A percentile compares a stretch with the other conserved stretches of the same genome.
Conservation (phyloP, 2,797 vertebrate species). For the Lutjanus argentimaculatus region DNA sequence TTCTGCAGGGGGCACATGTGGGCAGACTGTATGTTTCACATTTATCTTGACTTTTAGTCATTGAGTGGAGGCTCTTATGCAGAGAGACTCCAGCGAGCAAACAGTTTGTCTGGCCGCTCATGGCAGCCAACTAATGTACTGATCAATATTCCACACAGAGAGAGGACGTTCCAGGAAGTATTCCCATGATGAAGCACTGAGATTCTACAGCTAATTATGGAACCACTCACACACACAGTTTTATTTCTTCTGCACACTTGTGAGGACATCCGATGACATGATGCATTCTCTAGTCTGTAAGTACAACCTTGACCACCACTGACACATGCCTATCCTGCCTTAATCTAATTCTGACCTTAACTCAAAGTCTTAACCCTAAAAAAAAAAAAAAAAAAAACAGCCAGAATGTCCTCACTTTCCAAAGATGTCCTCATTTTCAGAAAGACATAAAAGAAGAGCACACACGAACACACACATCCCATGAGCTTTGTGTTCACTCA, state of each 20-base stretch:
- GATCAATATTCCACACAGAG: slow-evolving; percentile 73
- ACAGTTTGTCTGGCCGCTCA: slow-evolving; percentile 49
- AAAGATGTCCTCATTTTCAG: background rate
- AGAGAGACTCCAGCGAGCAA: slow-evolving; percentile 52
- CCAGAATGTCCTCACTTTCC: background rate
- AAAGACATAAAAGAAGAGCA: background rate
- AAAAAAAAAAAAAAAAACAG: background rate
- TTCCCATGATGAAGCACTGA: slow-evolving; percentile 59
- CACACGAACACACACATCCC: background rate
- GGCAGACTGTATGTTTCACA: slow-evolving; percentile 14
- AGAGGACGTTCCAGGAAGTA: slow-evolving; percentile 65
- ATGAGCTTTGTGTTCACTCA: slow-evolving; percentile 1
- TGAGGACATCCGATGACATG: slow-evolving; percentile 8
- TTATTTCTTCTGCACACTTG: slow-evolving; percentile 21
- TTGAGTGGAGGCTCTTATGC: slow-evolving; percentile 41
- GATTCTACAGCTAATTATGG: slow-evolving; percentile 62
- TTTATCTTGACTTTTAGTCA: slow-evolving; percentile 47
- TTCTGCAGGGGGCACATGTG: background rate
- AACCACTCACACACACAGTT: slow-evolving; percentile 36
- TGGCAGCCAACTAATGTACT: slow-evolving; percentile 61
- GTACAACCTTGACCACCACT: slow-evolving; percentile 5
- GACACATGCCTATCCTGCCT: background rate
- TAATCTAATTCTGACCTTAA: background rate
- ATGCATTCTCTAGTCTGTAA: slow-evolving; percentile 14
- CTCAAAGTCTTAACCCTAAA: background rate